A percentile compares a stretch with the other conserved stretches of the same genome.
Evolutionary conservation across 2,113 vertebrate genomes (phyloP).

Genomic region (Sebastes fasciatus): DNA sequence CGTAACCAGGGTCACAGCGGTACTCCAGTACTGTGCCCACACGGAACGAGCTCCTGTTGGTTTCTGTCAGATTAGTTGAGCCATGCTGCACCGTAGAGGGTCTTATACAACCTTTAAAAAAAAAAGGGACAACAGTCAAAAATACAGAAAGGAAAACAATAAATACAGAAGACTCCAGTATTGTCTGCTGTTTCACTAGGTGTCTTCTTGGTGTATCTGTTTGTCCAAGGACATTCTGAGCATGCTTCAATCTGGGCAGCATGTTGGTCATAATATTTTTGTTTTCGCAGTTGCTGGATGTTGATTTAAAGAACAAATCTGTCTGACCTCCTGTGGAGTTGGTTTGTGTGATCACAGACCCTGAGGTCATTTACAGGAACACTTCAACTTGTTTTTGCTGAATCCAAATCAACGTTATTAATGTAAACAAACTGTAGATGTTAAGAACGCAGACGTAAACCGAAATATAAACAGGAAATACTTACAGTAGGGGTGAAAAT

Average conservation of each 20-base stretch:
- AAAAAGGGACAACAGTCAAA: background rate
- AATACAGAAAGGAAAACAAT: slow-evolving; percentile 3
- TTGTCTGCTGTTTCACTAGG: slow-evolving; percentile 30
- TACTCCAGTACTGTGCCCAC: slow-evolving; percentile 82
- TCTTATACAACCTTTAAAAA: slow-evolving; percentile 73
- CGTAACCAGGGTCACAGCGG: slow-evolving; percentile 80
- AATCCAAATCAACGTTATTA: background rate
- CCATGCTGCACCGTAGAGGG: slow-evolving; percentile 76
- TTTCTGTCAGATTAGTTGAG: slow-evolving; percentile 80
- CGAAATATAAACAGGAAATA: background rate
- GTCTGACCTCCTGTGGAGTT: background rate
- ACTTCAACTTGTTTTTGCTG: background rate
- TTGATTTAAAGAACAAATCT: background rate
- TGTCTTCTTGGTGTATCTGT: background rate
- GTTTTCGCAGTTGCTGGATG: background rate
- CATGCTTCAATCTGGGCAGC: background rate
- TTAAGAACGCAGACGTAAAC: background rate
- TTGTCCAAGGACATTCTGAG: background rate
- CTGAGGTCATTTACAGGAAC: background rate
- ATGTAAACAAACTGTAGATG: background rate
- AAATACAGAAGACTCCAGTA: background rate
- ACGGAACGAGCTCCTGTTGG: slow-evolving; percentile 77
- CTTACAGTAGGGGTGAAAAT: background rate
- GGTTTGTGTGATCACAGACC: background rate
- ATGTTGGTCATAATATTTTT: background rate